phyloP scores from a whole-genome alignment of 1,140 invertebrate species.

The Trachymyrmex cornetzi region DNA sequence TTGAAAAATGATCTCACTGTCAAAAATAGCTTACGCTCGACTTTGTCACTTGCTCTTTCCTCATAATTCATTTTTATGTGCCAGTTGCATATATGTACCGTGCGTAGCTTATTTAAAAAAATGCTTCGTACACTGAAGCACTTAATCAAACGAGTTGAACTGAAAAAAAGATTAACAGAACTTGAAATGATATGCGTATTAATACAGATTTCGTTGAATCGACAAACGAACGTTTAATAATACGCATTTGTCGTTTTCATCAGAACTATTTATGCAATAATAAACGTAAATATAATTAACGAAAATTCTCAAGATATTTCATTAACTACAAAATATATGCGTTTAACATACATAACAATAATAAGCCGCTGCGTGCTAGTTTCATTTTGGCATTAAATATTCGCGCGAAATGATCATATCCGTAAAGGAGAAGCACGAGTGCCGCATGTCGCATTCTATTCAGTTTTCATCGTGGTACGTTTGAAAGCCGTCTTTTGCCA shows the following conservation, averaged over 20 bases:
- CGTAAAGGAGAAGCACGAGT: not conserved
- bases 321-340: not conserved
- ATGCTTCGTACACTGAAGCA: not conserved
- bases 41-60: constrained; percentile 40
- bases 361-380: not conserved
- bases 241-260: not conserved
- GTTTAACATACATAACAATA: not conserved
- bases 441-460: constrained; percentile 41
- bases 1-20: constrained; percentile 57
- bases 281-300: not conserved
- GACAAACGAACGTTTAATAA: not conserved
- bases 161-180: not conserved
- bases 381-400: not conserved
- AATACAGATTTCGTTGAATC: constrained; percentile 1
- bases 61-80: constrained; percentile 48
- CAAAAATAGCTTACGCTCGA: constrained; percentile 41
- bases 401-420: constrained; percentile 26
- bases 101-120: constrained; percentile 14
- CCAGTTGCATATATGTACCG: constrained; percentile 3
- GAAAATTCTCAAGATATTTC: not conserved
- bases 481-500: constrained; percentile 63
- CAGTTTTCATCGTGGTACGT: constrained; percentile 55
- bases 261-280: not conserved
- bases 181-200: not conserved
- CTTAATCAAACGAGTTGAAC: not conserved